Conservation (phyloP, 1,140 invertebrate species). For the Drosophila willistoni region DNA sequence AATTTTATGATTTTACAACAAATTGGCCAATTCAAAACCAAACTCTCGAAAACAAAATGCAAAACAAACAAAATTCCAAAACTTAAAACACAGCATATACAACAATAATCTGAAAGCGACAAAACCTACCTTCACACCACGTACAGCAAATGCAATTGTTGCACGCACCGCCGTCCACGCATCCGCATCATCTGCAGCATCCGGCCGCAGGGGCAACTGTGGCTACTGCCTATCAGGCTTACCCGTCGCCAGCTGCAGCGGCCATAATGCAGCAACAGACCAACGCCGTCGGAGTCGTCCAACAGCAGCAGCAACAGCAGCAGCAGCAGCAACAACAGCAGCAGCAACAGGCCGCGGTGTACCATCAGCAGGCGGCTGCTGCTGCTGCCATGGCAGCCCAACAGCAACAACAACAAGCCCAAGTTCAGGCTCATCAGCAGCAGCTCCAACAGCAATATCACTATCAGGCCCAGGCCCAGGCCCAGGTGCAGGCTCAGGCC, state of each 20-base stretch:
- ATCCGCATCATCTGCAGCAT: conserved; percentile 73
- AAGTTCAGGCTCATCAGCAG: conserved; percentile 32
- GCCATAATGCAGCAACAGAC: conserved; percentile 52
- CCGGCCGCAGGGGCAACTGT: conserved; percentile 51
- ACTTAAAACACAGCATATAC: conserved; percentile 21
- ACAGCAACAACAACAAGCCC: conserved; percentile 42
- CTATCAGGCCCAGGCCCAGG: conserved; percentile 66
- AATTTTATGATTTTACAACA: conserved; percentile 12
- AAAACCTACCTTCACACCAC: conserved; percentile 68
- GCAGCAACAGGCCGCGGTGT: conserved; percentile 54
- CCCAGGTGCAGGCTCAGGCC: conserved; percentile 43
- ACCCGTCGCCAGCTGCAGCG: conserved; percentile 41
- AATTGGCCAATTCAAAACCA: conserved; percentile 47
- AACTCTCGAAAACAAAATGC: conserved; percentile 54
- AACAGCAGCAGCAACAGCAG: conserved; percentile 66
- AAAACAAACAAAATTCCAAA: conserved; percentile 28
- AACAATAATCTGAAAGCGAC: conserved; percentile 65
- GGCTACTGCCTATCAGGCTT: conserved; percentile 55
- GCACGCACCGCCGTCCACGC: conserved; percentile 77
- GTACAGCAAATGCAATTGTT: conserved; percentile 83
- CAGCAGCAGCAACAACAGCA: conserved; percentile 56
- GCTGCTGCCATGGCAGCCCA: conserved; percentile 53
- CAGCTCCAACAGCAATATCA: conserved; percentile 71
- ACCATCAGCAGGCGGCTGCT: conserved; percentile 54
- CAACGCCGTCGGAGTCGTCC: conserved; percentile 58